These are phyloP conservation scores for Poeciliopsis gracilis DNA, from an alignment of 2,797 vertebrate species.

Conservation along the genomic window DNA sequence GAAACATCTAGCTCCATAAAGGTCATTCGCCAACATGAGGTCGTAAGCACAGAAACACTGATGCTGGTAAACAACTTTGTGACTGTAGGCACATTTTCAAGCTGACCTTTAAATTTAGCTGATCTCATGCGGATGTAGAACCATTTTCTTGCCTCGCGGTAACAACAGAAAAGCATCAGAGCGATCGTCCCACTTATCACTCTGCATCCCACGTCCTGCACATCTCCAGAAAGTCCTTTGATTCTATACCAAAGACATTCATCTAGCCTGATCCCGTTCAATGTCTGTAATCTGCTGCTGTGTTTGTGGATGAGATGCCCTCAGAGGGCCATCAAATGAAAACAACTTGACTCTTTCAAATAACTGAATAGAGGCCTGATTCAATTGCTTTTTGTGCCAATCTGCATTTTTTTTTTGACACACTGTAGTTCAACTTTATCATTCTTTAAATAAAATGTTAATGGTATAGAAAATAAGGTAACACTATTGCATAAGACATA, in stretches of 20 bases:
- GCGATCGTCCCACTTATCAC: conserved; percentile 18
- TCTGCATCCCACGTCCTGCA: conserved; percentile 10
- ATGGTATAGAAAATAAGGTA: background rate
- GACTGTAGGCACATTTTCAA: background rate
- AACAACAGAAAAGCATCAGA: conserved; percentile 18
- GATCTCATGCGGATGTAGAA: background rate
- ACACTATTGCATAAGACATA: no score
- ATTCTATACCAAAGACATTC: conserved; percentile 36
- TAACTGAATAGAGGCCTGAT: conserved; percentile 10
- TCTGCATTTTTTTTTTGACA: background rate
- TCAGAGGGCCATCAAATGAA: conserved; percentile 9
- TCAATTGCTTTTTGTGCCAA: background rate
- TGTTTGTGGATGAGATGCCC: conserved; percentile 12
- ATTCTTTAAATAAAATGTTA: background rate
- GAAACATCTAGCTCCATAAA: background rate
- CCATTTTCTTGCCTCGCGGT: conserved; percentile 1
- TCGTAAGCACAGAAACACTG: background rate
- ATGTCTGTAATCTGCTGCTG: conserved; percentile 28
- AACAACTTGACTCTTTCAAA: conserved; percentile 8
- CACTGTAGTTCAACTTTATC: background rate
- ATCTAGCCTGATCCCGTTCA: conserved; percentile 30
- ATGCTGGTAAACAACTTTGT: background rate
- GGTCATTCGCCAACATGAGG: background rate
- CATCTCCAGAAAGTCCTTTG: conserved; percentile 25
- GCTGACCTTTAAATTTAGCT: conserved; percentile 15